A percentile compares a stretch with the other conserved stretches of the same genome.
These are phyloP conservation scores for Enhydra lutris DNA, from an alignment of 2,113 vertebrate genomes.

Conservation along the genomic window DNA sequence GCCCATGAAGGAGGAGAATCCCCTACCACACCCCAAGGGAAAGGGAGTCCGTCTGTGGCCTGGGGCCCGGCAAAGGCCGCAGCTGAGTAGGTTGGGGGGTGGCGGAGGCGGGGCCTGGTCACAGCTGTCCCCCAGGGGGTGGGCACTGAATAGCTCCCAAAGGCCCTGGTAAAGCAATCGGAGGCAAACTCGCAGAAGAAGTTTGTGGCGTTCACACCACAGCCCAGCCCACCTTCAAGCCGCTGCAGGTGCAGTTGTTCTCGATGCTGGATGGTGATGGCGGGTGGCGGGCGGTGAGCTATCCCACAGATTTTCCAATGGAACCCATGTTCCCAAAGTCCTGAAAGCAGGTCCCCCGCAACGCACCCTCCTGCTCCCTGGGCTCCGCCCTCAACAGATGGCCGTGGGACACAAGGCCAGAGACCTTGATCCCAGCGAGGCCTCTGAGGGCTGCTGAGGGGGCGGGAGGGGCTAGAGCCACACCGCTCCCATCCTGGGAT, in stretches of 20 bases:
- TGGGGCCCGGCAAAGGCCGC: neutral
- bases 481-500: neutral
- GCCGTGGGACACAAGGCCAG: fast-evolving
- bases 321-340: fast-evolving
- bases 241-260: fast-evolving
- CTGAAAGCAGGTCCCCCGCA: neutral
- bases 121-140: neutral
- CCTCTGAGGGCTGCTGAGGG: neutral
- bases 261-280: neutral
- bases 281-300: neutral
- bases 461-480: fast-evolving
- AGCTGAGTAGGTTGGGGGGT: too few relatives aligned
- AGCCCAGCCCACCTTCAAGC: too few relatives aligned
- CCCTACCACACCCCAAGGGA: neutral
- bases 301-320: fast-evolving
- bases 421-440: neutral
- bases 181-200: fast-evolving
- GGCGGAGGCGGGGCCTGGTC: neutral
- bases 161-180: neutral
- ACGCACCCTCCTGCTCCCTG: neutral
- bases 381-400: neutral
- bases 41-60: neutral
- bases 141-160: fast-evolving
- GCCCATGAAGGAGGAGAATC: neutral
- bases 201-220: too few relatives aligned